Conservation (phyloP, 64 coral and sea anemone species). For the Trachythela sp. region DNA sequence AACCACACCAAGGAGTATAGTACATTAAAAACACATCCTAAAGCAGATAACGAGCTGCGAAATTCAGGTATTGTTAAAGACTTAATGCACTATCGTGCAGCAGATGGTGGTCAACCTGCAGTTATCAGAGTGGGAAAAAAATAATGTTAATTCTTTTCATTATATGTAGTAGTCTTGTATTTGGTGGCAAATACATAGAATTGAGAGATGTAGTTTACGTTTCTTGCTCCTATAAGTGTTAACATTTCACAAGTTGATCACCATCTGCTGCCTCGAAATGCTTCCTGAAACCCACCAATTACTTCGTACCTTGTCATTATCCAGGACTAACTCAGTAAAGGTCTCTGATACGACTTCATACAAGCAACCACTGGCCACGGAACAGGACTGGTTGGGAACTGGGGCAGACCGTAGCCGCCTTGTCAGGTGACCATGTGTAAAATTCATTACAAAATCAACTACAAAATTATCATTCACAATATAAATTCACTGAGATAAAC, state of each 20-base stretch:
- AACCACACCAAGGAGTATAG: conserved; percentile 87
- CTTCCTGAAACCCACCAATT: too few species aligned
- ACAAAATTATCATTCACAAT: neutral
- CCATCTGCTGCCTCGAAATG: too few species aligned
- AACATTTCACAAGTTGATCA: too few species aligned
- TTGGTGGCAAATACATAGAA: too few species aligned
- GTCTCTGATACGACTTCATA: conserved; percentile 66
- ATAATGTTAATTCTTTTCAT: too few species aligned
- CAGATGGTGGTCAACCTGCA: too few species aligned
- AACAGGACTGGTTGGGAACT: conserved; percentile 6
- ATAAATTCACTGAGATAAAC: neutral
- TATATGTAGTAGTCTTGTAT: too few species aligned
- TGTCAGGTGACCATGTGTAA: conserved; percentile 63
- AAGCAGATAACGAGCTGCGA: neutral
- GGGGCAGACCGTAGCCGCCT: conserved; percentile 56
- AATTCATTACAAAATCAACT: conserved; percentile 94
- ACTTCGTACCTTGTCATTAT: conserved; percentile 84
- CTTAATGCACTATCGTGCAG: too few species aligned
- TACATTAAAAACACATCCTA: conserved; percentile 95
- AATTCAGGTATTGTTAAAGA: too few species aligned
- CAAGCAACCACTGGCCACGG: conserved; percentile 45
- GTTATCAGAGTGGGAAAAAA: too few species aligned
- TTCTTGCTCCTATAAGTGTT: too few species aligned
- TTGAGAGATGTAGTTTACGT: too few species aligned
- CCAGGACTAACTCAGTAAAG: conserved; percentile 58